These are phyloP conservation scores for Elysia crispata DNA, from an alignment of 2,888 invertebrate species.

Conservation along the genomic window DNA sequence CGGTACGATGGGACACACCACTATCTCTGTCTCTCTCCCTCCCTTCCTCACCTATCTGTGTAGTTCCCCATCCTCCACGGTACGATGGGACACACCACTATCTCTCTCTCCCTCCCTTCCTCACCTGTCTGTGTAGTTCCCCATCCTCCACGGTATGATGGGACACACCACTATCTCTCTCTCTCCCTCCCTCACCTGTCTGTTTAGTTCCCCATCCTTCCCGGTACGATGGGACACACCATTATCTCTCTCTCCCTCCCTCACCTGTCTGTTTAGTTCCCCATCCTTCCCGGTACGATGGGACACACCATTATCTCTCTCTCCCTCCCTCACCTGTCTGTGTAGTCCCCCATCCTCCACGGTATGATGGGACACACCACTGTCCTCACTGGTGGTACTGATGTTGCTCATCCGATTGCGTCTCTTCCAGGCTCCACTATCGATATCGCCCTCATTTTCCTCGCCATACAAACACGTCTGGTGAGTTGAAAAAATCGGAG, in stretches of 20 bases:
- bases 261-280: neutral
- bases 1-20: no score
- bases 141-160: neutral
- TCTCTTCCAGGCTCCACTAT: slow-evolving; percentile 13
- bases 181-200: neutral
- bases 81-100: neutral
- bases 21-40: neutral
- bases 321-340: no score
- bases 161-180: neutral
- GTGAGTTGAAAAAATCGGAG: no score
- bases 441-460: neutral
- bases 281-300: neutral
- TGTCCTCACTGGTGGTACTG: slow-evolving; percentile 66
- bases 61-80: no score
- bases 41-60: neutral
- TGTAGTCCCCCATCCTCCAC: no score
- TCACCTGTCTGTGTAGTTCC: neutral
- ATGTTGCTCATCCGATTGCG: slow-evolving; percentile 60
- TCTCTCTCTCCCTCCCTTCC: neutral
- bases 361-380: slow-evolving; percentile 55
- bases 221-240: no score
- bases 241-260: neutral
- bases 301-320: no score
- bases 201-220: no score
- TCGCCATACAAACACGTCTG: no score